These are phyloP conservation scores for Holothuria scabra DNA, from an alignment of 53 echinoderm and acorn worm genomes.

Conservation along the genomic window DNA sequence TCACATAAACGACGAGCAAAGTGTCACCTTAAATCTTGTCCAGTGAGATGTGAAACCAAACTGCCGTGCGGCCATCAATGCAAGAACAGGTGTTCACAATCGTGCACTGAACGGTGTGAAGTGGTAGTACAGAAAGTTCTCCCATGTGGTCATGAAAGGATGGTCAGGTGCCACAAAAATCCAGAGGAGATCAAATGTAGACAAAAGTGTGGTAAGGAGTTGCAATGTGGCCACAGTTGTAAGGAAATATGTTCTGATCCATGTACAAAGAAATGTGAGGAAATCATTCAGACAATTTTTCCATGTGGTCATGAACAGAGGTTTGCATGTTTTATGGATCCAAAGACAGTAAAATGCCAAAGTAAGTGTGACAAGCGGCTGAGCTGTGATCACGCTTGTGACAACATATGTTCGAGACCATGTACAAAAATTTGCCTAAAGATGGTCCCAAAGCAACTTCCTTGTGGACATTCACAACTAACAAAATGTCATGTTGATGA, in stretches of 20 bases:
- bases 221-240: constrained; percentile 79
- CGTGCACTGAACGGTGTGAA: constrained; percentile 63
- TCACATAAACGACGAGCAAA: too few species aligned
- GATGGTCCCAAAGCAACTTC: constrained; percentile 11
- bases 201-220: constrained; percentile 55
- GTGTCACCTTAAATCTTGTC: constrained; percentile 32
- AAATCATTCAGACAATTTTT: constrained; percentile 11
- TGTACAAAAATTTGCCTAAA: constrained; percentile 61
- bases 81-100: constrained; percentile 59
- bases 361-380: constrained; percentile 37
- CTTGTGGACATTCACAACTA: neutral
- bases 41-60: constrained; percentile 44
- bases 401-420: constrained; percentile 48
- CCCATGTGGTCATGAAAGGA: constrained; percentile 2
- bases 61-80: constrained; percentile 81
- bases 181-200: neutral
- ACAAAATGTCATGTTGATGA: neutral
- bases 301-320: constrained; percentile 1
- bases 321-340: constrained; percentile 59
- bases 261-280: constrained; percentile 54
- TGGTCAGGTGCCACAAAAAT: neutral
- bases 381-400: constrained; percentile 60
- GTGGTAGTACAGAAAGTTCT: constrained; percentile 31
- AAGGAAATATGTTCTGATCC: constrained; percentile 64
- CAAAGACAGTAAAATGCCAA: constrained; percentile 37